phyloP scores from a whole-genome alignment of 2,797 vertebrate genomes.

The Mus minutoides region DNA sequence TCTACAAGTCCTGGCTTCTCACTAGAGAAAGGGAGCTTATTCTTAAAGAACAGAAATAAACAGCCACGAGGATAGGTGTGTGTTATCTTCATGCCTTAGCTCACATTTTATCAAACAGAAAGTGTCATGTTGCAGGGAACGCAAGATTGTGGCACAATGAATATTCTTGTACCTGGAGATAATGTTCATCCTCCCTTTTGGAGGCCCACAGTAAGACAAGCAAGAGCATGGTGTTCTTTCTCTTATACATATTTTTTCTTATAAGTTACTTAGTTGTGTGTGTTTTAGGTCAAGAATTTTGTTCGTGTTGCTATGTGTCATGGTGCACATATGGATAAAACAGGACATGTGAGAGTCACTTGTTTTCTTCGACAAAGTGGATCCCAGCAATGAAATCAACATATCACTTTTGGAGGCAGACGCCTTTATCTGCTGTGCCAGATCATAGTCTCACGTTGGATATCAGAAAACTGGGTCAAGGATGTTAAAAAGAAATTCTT shows the following conservation, averaged over 20 bases:
- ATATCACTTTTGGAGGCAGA: neutral
- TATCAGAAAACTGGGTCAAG: neutral
- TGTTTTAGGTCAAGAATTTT: neutral
- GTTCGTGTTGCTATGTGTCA: neutral
- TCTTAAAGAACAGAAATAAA: neutral
- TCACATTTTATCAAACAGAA: neutral
- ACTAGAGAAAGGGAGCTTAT: neutral
- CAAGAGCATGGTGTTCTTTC: neutral
- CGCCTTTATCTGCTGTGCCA: neutral
- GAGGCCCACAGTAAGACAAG: neutral
- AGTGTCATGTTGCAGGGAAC: neutral
- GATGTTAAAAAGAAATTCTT: neutral
- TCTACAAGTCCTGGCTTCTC: constrained; percentile 1
- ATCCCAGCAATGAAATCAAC: neutral
- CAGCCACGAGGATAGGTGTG: neutral
- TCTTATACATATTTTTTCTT: neutral
- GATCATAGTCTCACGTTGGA: neutral
- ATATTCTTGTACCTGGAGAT: too few relatives aligned
- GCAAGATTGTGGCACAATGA: rapidly evolving
- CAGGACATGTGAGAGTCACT: neutral
- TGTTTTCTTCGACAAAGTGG: neutral
- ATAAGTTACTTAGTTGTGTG: neutral
- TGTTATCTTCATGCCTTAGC: neutral
- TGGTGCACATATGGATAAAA: neutral
- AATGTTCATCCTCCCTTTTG: neutral